Base-by-base conservation (phyloP, 1,140 invertebrate genomes). In the Stenopsyche tienmushanensis region DNA sequence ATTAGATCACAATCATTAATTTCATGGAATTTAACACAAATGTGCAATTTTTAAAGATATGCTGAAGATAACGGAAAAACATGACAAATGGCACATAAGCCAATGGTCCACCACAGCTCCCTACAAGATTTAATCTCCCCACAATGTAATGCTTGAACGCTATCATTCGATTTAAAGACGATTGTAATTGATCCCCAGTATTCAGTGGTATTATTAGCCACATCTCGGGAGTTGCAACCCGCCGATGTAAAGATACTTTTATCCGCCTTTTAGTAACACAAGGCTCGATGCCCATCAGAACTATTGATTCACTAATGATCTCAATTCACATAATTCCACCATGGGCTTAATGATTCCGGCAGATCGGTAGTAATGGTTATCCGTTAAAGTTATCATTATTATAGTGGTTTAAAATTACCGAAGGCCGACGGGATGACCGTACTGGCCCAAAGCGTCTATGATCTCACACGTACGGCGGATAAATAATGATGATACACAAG, bases 321-420 rank as follows among this genome's bases (percentile, higher is more conserved):
- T 18, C 44, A 18, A 47, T 47, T 47, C 44, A 47, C 44, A 47
- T 47, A 47, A 47, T 47, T 47, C 44, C 18, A 47, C 18, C 10
- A 13, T 20, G 44, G 18, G 44, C 18, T 47, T 47, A 47, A 47
- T 47, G 44, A 47, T 47, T 47, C 44, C 18, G 44, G 34, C 34
- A 39, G 34, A 39, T 39, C 34, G n/a, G 44, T 47, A 47, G 44
- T 47, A 47, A 47, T 47, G 44, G 44, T 47, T 47, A 47, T 47
- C 10, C 44, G 44, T 47, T 47, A 47, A 47, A 47, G 44, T 47
- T 47, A 47, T 47, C 44, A 47, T 47, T 47, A 47, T 47, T 47
- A 47, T 47, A 13, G 44, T 15, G 44, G 44, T 18, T 18, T 47
- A 15, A 47, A 47, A 47, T 47, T 47, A 47, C 18, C 44, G 44